phyloP scores from a whole-genome alignment of 2,113 vertebrate genomes.

The Entelurus aequoreus region DNA sequence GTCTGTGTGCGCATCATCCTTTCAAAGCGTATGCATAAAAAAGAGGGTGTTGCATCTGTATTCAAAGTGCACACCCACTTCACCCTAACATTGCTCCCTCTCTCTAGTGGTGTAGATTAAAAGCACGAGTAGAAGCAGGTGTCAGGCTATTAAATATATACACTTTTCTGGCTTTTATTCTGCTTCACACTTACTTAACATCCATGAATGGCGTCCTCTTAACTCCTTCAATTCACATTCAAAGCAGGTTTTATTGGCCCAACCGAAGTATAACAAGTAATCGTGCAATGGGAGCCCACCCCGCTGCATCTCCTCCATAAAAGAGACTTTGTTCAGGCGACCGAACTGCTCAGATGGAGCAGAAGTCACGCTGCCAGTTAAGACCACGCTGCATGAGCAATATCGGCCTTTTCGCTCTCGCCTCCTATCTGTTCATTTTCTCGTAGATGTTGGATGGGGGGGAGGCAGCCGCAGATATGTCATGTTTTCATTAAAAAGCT shows the following conservation, averaged over 20 bases:
- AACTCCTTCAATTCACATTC: slow-evolving; percentile 62
- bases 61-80: slow-evolving; percentile 53
- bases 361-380: slow-evolving; percentile 42
- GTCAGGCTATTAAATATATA: slow-evolving; percentile 66
- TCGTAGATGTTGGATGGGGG: slow-evolving; percentile 15
- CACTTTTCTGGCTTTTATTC: slow-evolving; percentile 60
- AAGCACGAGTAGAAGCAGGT: slow-evolving; percentile 64
- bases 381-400: slow-evolving; percentile 45
- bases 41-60: slow-evolving; percentile 48
- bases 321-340: slow-evolving; percentile 59
- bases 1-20: slow-evolving; percentile 44
- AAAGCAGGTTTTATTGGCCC: slow-evolving; percentile 63
- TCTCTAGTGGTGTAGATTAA: slow-evolving; percentile 58
- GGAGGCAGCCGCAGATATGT: slow-evolving; percentile 48
- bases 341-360: slow-evolving; percentile 39
- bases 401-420: slow-evolving; percentile 28
- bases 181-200: slow-evolving; percentile 50
- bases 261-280: slow-evolving; percentile 45
- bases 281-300: slow-evolving; percentile 39
- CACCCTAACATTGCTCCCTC: slow-evolving; percentile 36
- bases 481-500: slow-evolving; percentile 78
- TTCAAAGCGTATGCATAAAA: slow-evolving; percentile 50
- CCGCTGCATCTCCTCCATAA: slow-evolving; percentile 33
- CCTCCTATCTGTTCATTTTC: slow-evolving; percentile 30
- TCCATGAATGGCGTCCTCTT: slow-evolving; percentile 59